Conservation (phyloP, 2,797 vertebrate genomes). For the Hippoglossus hippoglossus region DNA sequence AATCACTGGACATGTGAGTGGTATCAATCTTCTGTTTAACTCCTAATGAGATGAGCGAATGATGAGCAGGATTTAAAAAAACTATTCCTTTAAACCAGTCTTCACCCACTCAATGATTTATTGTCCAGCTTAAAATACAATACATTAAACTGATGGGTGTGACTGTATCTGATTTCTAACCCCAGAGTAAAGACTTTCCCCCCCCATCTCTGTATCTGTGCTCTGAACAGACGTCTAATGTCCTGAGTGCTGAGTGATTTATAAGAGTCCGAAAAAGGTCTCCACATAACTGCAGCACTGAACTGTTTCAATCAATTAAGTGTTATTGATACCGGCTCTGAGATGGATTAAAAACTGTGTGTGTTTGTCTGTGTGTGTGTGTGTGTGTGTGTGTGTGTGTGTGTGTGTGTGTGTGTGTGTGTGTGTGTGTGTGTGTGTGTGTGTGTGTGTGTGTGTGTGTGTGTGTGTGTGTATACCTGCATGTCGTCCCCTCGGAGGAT, state of each 20-base stretch:
- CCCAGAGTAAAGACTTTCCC: background rate
- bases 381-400: background rate
- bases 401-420: constrained; percentile 2
- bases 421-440: too few species aligned
- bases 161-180: constrained; percentile 5
- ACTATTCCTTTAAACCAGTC: background rate
- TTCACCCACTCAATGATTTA: background rate
- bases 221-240: constrained; percentile 10
- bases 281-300: constrained; percentile 26
- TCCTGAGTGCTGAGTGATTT: constrained; percentile 29
- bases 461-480: constrained; percentile 82
- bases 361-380: background rate
- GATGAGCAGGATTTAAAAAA: background rate
- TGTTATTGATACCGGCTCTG: constrained; percentile 30
- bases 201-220: background rate
- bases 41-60: too few species aligned
- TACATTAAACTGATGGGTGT: background rate
- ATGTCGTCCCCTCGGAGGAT: constrained; percentile 94
- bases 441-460: background rate
- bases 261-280: constrained; percentile 6
- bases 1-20: too few species aligned
- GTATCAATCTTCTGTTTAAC: too few species aligned
- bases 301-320: constrained; percentile 31
- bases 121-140: background rate
- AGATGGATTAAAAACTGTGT: constrained; percentile 10